phyloP scores from a whole-genome alignment of 2,113 vertebrate species.

The Elephas maximus region DNA sequence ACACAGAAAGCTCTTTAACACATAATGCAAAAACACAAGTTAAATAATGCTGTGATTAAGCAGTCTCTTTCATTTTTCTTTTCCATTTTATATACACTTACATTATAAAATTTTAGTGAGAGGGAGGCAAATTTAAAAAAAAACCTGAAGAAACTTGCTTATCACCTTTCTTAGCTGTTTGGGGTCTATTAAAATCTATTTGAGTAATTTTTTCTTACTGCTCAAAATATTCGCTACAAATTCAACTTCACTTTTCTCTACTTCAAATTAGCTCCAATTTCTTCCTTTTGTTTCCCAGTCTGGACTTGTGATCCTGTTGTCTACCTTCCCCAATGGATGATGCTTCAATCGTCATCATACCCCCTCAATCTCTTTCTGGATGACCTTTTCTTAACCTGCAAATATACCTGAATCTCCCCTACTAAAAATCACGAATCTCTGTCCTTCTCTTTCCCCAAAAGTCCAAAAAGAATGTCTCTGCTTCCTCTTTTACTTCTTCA shows the following conservation, averaged over 20 bases:
- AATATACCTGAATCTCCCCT: not conserved
- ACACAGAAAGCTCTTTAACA: not conserved
- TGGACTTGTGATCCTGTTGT: not conserved
- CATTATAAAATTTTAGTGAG: not conserved
- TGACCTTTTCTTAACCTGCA: not conserved
- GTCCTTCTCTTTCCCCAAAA: not conserved
- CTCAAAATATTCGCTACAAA: not conserved
- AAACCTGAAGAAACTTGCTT: not conserved
- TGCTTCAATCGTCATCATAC: not conserved
- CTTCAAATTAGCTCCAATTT: slow-evolving; percentile 13
- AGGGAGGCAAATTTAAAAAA: not conserved
- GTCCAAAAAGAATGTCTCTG: not conserved
- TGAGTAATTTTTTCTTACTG: not conserved
- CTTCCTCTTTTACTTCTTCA: not conserved
- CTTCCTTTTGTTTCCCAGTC: not conserved
- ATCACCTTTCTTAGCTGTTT: slow-evolving; percentile 20
- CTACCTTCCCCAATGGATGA: not conserved
- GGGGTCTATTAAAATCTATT: slow-evolving; percentile 27
- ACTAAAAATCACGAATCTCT: slow-evolving; percentile 9
- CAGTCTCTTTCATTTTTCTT: slow-evolving; percentile 15
- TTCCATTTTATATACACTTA: not conserved
- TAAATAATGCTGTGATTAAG: not conserved
- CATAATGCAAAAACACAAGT: not conserved
- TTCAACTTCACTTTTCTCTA: slow-evolving; percentile 12
- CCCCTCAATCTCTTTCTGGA: not conserved